A percentile compares a stretch with the other conserved stretches of the same genome.
These are phyloP conservation scores for Pristiophorus japonicus DNA, from an alignment of 2,113 vertebrate species.

Conservation along the genomic window DNA sequence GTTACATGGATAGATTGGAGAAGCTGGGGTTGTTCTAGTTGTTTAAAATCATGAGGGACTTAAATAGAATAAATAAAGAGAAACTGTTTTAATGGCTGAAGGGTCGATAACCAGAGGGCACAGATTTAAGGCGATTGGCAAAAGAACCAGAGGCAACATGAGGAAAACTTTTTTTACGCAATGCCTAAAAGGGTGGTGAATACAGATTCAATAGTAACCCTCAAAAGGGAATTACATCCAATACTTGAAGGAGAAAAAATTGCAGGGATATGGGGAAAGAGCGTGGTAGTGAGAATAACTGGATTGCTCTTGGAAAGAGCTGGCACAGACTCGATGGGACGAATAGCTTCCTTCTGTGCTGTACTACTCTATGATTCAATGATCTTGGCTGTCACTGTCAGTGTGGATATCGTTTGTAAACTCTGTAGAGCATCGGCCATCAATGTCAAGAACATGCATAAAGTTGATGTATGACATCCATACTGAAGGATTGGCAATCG, in stretches of 20 bases:
- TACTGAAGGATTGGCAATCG: neutral
- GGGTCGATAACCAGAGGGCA: no score
- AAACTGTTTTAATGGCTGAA: no score
- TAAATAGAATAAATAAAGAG: no score
- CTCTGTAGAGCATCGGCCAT: neutral
- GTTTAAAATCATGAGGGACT: no score
- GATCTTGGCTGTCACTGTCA: neutral
- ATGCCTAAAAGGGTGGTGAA: neutral
- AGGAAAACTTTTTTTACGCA: no score
- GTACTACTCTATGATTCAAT: neutral
- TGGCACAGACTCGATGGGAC: no score
- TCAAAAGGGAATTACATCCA: neutral
- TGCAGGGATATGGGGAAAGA: neutral
- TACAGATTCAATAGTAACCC: neutral
- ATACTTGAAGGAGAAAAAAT: neutral
- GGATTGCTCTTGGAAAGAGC: neutral
- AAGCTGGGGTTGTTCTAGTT: neutral
- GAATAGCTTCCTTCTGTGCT: no score
- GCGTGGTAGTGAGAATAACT: neutral
- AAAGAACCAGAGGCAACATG: no score
- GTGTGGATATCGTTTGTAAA: neutral
- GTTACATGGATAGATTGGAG: neutral
- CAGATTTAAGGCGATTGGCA: no score
- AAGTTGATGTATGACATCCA: neutral
- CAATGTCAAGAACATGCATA: neutral